Evolutionary conservation across 2,797 vertebrate species (phyloP), one percentile per base, ranked within the genome.

Genomic region (Percopsis omiscomaycus): DNA sequence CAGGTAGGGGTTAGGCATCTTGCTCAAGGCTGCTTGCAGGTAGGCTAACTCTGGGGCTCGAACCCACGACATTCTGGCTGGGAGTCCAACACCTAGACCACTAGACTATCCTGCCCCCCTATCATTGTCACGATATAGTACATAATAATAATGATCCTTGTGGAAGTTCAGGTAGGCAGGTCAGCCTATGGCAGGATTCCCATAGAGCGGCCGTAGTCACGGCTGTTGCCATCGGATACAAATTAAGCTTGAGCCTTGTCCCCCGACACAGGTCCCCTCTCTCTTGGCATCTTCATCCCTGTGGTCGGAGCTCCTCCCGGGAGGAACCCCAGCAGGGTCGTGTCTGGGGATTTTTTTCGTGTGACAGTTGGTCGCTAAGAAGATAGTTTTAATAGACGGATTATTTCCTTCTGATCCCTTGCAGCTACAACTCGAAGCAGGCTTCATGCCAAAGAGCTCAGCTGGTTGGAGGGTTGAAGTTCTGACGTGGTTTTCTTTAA

Each of bases 221-320:
- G 68, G 86, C 83, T 84, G 79, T 82, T 77, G 85, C 80, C 74
- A 89, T 84, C 70, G 8, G 82, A 92, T 91, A 90, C 80, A 82
- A 69, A 77, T 75, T 65, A 73, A 50, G 74, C 74, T 66, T 3
- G 45, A 82, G 80, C 72, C 77, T 69, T 78, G 71, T 65, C 10
- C 54, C 53, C 75, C 81, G 83, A 84, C 84, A 75, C 55, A 13
- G 29, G 30, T 37, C 66, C 42, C 47, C 58, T 79, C 70, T 14
- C 60, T 13, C 50, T 32, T 66, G 69, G 56, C 71, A 59, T 84
- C 79, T 85, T 84, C 71, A 79, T 92, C 86, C 86, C 64, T 28
- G 58, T 59, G 60, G 76, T 77, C 78, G 52, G 13, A 14, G 62
- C 75, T 72, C 74, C 73, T 83, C 84, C 74, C 70, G 86, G 60